Conservation (phyloP, 1,140 invertebrate species). For the Achatina immaculata region DNA sequence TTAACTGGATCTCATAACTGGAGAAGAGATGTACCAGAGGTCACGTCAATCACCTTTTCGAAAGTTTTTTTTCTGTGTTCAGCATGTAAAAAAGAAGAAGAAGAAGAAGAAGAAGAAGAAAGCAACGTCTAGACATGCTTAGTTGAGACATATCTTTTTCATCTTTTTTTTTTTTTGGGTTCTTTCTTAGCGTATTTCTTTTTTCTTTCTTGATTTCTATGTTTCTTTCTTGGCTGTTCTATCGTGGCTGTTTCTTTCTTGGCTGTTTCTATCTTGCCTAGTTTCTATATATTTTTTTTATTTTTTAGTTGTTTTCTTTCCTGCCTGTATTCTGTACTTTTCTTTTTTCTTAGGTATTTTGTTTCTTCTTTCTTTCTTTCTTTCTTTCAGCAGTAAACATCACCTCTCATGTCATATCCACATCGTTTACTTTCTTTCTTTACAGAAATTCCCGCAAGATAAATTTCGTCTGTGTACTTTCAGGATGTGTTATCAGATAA, state of each 20-base stretch:
- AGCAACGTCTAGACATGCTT: too few relatives aligned
- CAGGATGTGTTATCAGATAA: too few relatives aligned
- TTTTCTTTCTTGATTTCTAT: background rate
- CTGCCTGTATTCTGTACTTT: background rate
- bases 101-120: too few relatives aligned
- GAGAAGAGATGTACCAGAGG: background rate
- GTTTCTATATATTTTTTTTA: background rate
- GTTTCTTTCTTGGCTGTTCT: background rate
- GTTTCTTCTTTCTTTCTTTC: background rate
- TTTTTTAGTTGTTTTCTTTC: background rate
- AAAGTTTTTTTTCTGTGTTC: too few relatives aligned
- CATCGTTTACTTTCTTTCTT: too few relatives aligned
- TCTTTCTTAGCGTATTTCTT: background rate
- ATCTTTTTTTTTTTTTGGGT: background rate
- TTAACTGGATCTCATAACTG: constrained; percentile 75
- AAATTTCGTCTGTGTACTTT: too few relatives aligned
- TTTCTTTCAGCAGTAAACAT: too few relatives aligned
- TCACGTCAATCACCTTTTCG: too few relatives aligned
- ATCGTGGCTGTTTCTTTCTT: background rate
- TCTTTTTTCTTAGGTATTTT: background rate
- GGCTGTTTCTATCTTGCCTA: background rate
- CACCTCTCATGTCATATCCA: too few relatives aligned
- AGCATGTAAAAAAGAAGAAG: too few relatives aligned
- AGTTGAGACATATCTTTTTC: too few relatives aligned
- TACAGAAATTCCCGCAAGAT: too few relatives aligned